phyloP scores from a whole-genome alignment of 2,888 invertebrate species.

The Geophilus truncorum region DNA sequence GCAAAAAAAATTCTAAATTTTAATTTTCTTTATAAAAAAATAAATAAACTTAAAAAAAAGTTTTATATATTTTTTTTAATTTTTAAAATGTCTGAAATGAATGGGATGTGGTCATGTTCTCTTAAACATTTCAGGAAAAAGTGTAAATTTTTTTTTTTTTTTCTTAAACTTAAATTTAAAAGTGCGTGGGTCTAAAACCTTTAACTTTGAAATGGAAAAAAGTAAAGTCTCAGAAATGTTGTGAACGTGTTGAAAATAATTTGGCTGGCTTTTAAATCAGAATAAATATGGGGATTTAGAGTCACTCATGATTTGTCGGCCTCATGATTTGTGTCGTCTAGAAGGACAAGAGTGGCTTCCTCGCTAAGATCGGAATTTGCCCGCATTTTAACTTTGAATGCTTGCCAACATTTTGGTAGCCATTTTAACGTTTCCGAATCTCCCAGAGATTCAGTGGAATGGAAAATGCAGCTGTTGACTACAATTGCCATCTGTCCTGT shows the following conservation, averaged over 20 bases:
- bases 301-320: constrained; percentile 6
- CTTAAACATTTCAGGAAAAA: too few species aligned
- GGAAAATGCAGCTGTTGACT: constrained; percentile 27
- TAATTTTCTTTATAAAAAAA: neutral
- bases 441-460: constrained; percentile 14
- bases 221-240: neutral
- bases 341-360: constrained; percentile 11
- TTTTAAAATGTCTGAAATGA: too few species aligned
- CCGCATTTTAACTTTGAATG: neutral
- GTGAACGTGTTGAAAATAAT: neutral
- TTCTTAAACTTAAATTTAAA: too few species aligned
- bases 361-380: constrained; percentile 2
- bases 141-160: too few species aligned
- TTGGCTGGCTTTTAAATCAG: neutral
- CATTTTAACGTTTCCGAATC: constrained; percentile 1
- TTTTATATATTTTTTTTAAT: too few species aligned
- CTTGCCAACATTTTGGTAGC: neutral
- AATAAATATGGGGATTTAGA: neutral
- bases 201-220: neutral
- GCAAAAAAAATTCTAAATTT: neutral
- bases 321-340: constrained; percentile 20
- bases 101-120: too few species aligned
- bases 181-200: neutral
- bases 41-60: neutral
- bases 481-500: constrained; percentile 24